Percentiles rank a stretch among this genome's conserved stretches.
phyloP scores from a whole-genome alignment of 2,888 invertebrate species.

The Tetragonisca angustula region DNA sequence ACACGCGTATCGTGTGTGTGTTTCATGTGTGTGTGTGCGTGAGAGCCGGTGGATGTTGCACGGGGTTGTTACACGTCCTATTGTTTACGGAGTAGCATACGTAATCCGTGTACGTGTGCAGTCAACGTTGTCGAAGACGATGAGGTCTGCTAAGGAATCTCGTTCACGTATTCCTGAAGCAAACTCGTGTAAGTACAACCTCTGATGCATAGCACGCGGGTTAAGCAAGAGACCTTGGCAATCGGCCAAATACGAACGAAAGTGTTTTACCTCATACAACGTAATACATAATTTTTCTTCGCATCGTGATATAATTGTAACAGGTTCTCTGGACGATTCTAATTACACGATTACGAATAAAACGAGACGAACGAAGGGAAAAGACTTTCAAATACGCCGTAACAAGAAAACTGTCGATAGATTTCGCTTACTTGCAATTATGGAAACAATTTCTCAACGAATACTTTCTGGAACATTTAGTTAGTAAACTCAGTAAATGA shows the following conservation, averaged over 20 bases:
- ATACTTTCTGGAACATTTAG: neutral
- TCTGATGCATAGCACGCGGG: conserved; percentile 57
- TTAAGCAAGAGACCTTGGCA: conserved; percentile 79
- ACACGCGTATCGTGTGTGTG: conserved; percentile 52
- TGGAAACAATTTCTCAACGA: conserved; percentile 25
- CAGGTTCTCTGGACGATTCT: conserved; percentile 58
- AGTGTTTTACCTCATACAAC: conserved; percentile 74
- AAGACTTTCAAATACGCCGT: neutral
- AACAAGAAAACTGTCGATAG: neutral
- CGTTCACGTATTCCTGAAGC: conserved; percentile 67
- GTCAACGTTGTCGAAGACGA: conserved; percentile 25
- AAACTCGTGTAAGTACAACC: conserved; percentile 48
- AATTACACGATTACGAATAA: neutral
- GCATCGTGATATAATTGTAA: conserved; percentile 43
- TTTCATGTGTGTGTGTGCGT: neutral
- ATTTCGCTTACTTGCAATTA: neutral
- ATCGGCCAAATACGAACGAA: conserved; percentile 78
- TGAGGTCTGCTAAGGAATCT: conserved; percentile 63
- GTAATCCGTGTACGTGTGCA: conserved; percentile 49
- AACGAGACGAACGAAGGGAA: neutral
- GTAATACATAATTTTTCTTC: conserved; percentile 56
- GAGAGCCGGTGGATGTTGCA: conserved; percentile 56
- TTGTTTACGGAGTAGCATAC: conserved; percentile 64
- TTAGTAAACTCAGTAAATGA: neutral
- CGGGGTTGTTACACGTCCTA: conserved; percentile 65